Percentiles rank a stretch among this genome's conserved stretches.
Conservation (phyloP, 2,888 invertebrate species). For the Diabrotica balteata region DNA sequence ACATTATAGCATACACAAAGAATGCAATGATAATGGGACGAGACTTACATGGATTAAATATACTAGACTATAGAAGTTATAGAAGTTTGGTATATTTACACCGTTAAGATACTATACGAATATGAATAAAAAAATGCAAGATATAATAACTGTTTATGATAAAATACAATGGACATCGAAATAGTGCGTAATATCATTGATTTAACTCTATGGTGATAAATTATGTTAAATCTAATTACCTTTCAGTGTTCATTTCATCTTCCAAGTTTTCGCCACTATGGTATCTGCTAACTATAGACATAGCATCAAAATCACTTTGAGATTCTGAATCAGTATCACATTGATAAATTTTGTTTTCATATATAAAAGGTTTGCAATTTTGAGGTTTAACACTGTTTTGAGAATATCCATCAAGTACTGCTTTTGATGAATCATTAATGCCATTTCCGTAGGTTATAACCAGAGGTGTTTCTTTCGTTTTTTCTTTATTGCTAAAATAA, state of each 20-base stretch:
- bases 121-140: too few species aligned
- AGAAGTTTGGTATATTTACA: too few species aligned
- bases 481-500: conserved; percentile 1
- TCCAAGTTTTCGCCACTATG: conserved; percentile 67
- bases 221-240: conserved; percentile 53
- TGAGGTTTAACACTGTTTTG: neutral
- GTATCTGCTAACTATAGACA: conserved; percentile 67
- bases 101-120: too few species aligned
- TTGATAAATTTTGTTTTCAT: conserved; percentile 23
- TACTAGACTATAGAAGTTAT: too few species aligned
- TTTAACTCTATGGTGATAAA: too few species aligned
- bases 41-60: too few species aligned
- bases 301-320: conserved; percentile 58
- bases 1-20: too few species aligned
- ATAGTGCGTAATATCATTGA: too few species aligned
- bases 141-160: too few species aligned
- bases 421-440: neutral
- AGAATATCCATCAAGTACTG: neutral
- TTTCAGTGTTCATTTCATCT: conserved; percentile 67
- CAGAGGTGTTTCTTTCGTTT: neutral
- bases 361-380: conserved; percentile 10
- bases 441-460: neutral
- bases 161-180: too few species aligned
- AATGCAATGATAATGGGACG: too few species aligned
- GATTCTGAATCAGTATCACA: conserved; percentile 36